A percentile compares a stretch with the other conserved stretches of the same genome.
Conservation (phyloP, 2,888 invertebrate genomes). For the Conchocele bisecta region DNA sequence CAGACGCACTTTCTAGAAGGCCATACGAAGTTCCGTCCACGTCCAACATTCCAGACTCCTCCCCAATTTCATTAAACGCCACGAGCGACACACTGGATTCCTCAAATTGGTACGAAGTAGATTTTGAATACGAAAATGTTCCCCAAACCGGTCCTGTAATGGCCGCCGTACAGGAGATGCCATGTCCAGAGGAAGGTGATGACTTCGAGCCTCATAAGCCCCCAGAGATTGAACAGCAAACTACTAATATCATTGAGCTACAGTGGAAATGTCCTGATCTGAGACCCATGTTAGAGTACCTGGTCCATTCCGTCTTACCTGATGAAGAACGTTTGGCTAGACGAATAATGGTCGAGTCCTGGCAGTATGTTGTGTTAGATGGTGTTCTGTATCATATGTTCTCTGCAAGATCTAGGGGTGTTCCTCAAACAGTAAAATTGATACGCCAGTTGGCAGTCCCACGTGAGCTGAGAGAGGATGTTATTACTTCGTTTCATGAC, state of each 20-base stretch:
- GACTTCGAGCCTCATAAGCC: neutral
- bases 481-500: constrained; percentile 30
- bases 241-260: constrained; percentile 1
- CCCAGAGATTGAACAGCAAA: neutral
- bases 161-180: constrained; percentile 8
- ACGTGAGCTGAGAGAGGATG: constrained; percentile 10
- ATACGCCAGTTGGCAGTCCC: constrained; percentile 25
- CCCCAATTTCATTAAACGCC: too few species aligned
- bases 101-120: neutral
- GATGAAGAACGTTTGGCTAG: neutral
- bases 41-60: too few species aligned
- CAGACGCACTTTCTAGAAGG: constrained; percentile 28
- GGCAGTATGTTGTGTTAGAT: constrained; percentile 24
- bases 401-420: constrained; percentile 12
- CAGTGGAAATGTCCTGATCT: constrained; percentile 31
- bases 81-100: too few species aligned
- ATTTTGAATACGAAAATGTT: neutral
- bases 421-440: neutral
- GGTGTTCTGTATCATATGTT: constrained; percentile 19
- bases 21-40: neutral
- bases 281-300: neutral
- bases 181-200: neutral
- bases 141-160: neutral
- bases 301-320: constrained; percentile 16
- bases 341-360: neutral